Conservation (phyloP, 1,140 invertebrate genomes). For the Metopolophium dirhodum region DNA sequence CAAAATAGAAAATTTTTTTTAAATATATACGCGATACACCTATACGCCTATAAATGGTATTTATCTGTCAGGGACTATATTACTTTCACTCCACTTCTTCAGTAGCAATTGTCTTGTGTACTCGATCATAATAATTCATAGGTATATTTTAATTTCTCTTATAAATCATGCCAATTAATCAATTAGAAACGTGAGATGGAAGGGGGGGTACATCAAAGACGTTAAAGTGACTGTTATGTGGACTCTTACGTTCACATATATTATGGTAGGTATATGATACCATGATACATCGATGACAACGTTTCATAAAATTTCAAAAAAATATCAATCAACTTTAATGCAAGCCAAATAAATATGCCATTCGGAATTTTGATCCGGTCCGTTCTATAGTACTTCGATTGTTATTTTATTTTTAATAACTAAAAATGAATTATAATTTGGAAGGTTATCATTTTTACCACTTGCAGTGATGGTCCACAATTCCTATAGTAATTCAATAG, state of each 20-base stretch:
- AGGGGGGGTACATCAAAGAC: neutral
- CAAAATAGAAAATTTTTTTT: neutral
- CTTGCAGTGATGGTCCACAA: neutral
- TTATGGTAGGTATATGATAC: neutral
- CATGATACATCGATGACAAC: neutral
- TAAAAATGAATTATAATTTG: neutral
- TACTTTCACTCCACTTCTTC: conserved; percentile 30
- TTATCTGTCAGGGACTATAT: conserved; percentile 18
- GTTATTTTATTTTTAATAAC: neutral
- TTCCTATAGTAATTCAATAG: neutral
- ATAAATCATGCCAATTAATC: neutral
- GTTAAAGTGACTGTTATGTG: neutral
- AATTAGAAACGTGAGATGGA: conserved; percentile 13
- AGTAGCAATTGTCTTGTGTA: neutral
- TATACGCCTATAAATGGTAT: neutral
- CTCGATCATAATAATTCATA: conserved; percentile 1
- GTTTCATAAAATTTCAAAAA: neutral
- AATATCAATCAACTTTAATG: neutral
- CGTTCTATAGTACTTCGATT: neutral
- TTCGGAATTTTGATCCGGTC: neutral
- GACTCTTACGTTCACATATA: neutral
- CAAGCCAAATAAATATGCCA: neutral
- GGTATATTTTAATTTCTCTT: conserved; percentile 23
- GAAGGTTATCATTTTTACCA: neutral
- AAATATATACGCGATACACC: neutral